Base-by-base conservation (phyloP, 1,140 invertebrate genomes). In the Conopomorpha cramerella region DNA sequence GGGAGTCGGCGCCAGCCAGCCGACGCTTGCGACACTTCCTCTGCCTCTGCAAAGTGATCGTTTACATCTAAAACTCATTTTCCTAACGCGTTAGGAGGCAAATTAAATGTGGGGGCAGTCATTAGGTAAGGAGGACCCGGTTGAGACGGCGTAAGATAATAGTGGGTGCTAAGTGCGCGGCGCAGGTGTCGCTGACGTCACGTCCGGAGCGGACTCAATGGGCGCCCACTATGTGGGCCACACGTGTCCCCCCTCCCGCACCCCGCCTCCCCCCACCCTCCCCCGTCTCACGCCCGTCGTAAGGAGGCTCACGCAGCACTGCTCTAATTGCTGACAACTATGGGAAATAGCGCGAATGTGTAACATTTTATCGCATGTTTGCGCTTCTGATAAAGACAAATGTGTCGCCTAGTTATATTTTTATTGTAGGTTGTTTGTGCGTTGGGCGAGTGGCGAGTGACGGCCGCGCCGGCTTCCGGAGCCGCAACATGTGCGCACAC, bases 281-380 rank as follows among this genome's bases (percentile, higher is more conserved):
- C 58, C n/a, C n/a, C n/a, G n/a, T n/a, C n/a, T n/a, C n/a, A n/a
- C n/a, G n/a, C n/a, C n/a, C n/a, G n/a, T n/a, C n/a, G n/a, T n/a
- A n/a, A n/a, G n/a, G n/a, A n/a, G n/a, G n/a, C n/a, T n/a, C n/a
- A n/a, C n/a, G n/a, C 42, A 49, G 52, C 50, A 42, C 45, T 51
- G 62, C 51, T 63, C 59, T 70, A 74, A 70, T 74, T 64, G 58
- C 65, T 55, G 56, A 64, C 65, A 68, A 66, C 54, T 66, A 67
- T 68, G 58, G 61, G 65, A 74, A 74, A 68, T 61, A 64, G 56
- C 51, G 54, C 60, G 65, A 64, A 70, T 66, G 55, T 64, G 49
- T 46, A 50, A 46, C 45, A 57, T 59, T 61, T 61, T 66, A 64
- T 66, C 55, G 44, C 46, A 43, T 59, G 49, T 63, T 62, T 55